Base-by-base conservation (phyloP, 2,797 vertebrate species). In the Acrossocheilus fasciatus region DNA sequence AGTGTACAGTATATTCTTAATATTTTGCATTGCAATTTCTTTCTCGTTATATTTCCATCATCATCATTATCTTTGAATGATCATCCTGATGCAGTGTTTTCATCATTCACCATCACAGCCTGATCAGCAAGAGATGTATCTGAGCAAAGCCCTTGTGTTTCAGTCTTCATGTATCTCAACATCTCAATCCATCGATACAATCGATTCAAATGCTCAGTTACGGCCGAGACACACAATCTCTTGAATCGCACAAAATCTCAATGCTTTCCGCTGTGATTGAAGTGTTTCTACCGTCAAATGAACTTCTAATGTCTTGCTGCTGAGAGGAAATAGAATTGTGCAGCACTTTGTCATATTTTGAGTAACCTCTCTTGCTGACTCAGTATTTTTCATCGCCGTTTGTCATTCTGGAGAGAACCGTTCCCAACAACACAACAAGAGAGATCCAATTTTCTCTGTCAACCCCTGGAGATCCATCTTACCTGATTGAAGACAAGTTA, bases 361-460 rank as follows among this genome's bases (percentile, higher is more conserved):
- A 30, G 26, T 26, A 34, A n/a, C 14, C 23, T 30, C 75, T 89
- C 86, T 88, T 36, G 43, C 81, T 62, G 87, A 93, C 92, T 94
- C 93, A 92, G 87, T 89, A 90, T 87, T 90, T 82, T 90, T 86
- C 74, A 9, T 59, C 82, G 89, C 87, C 86, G 91, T 94, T 94
- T 93, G 84, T 94, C 93, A 94, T 77, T 82, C 72, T 20, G 86
- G 90, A 92, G 90, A 90, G 88, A 89, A 79, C 84, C 88, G 86
- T 90, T 91, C 89, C 86, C 84, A 89, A 84, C 83, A 73, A 47
- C 57, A 77, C 88, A 84, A 83, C 90, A 84, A 84, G 89, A 89
- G 64, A 90, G 86, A 91, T 91, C 88, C 85, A 89, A 86, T 92
- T 91, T 93, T 89, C 85, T 66, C 79, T 85, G 47, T 57, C 73